A percentile compares a stretch with the other conserved stretches of the same genome.
phyloP scores from a whole-genome alignment of 2,888 invertebrate species.

The Cryptops parisi region DNA sequence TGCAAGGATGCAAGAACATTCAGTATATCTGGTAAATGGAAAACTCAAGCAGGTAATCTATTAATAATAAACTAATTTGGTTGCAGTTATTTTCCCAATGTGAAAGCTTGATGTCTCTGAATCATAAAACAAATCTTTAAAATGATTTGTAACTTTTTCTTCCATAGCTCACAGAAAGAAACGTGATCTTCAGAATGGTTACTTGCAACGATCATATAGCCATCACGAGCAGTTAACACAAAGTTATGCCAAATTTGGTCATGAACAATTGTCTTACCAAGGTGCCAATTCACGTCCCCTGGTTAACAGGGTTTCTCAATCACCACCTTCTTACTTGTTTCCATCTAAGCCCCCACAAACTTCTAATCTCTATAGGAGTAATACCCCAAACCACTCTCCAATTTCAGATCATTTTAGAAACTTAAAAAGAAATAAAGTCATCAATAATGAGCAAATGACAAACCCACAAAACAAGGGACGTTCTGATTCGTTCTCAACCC shows the following conservation, averaged over 20 bases:
- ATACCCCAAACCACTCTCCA: neutral
- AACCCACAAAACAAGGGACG: neutral
- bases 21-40: too few relatives aligned
- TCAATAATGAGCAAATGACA: neutral
- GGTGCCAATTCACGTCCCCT: too few relatives aligned
- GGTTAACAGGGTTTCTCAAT: neutral
- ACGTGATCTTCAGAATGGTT: neutral
- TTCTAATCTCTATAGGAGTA: neutral
- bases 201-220: conserved; percentile 3
- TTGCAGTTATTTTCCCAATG: too few relatives aligned
- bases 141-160: too few relatives aligned
- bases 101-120: too few relatives aligned
- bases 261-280: conserved; percentile 2
- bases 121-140: too few relatives aligned
- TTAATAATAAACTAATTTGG: too few relatives aligned
- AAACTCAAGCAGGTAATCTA: too few relatives aligned
- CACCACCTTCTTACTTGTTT: neutral
- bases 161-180: neutral
- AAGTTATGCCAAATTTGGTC: conserved; percentile 13
- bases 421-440: too few relatives aligned
- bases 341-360: neutral
- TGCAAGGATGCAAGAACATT: neutral
- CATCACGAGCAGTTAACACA: conserved; percentile 11
- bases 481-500: too few relatives aligned
- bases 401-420: too few relatives aligned